Evolutionary conservation across 2,888 invertebrate species (phyloP).

Genomic region (Archips xylosteana): DNA sequence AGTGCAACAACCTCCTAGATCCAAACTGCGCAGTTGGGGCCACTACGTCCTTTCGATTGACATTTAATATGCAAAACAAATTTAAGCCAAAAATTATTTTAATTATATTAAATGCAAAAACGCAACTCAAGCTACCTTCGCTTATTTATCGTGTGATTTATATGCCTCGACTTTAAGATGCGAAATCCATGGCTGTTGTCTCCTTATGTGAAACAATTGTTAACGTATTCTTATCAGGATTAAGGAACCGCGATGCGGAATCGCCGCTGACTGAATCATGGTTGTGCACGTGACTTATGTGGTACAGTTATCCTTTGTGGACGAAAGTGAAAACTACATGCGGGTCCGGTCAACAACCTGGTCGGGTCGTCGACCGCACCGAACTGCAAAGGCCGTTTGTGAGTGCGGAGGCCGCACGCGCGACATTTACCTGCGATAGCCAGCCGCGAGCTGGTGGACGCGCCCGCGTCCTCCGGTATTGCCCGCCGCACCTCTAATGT

Average conservation of each 20-base stretch:
- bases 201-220: constrained; percentile 11
- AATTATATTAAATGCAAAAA: not conserved
- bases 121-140: not conserved
- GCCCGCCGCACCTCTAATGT: constrained; percentile 46
- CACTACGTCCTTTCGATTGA: constrained; percentile 57
- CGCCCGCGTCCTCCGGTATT: constrained; percentile 55
- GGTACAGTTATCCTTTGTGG: constrained; percentile 85
- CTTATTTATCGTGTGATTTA: not conserved
- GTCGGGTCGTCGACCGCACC: constrained; percentile 81
- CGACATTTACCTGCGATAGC: constrained; percentile 68
- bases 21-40: constrained; percentile 63
- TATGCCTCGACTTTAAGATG: not conserved
- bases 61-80: constrained; percentile 52
- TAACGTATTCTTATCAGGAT: constrained; percentile 67
- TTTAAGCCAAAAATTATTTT: not conserved
- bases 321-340: constrained; percentile 85
- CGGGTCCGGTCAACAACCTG: constrained; percentile 79
- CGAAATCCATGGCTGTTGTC: not conserved
- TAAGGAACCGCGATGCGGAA: constrained; percentile 60
- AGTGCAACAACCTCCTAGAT: constrained; percentile 78
- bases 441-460: constrained; percentile 61
- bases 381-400: constrained; percentile 85
- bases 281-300: constrained; percentile 76
- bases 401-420: constrained; percentile 81
- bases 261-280: constrained; percentile 60